Conservation (phyloP, 1,140 invertebrate species). For the Branchinecta lindahli region DNA sequence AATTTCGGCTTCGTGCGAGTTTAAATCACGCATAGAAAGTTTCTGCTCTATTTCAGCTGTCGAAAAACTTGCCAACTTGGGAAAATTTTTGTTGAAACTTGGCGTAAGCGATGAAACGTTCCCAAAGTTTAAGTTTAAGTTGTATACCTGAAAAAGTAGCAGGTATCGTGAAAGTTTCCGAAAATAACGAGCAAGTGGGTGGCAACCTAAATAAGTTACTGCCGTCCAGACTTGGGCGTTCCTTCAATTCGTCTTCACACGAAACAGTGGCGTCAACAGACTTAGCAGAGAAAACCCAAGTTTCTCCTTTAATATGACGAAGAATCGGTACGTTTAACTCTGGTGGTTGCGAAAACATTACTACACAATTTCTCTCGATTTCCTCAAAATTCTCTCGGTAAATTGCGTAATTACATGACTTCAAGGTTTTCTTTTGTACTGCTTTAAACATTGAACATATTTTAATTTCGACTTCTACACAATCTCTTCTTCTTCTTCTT, state of each 20-base stretch:
- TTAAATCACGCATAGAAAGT: background rate
- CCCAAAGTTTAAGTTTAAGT: background rate
- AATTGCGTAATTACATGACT: background rate
- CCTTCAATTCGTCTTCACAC: background rate
- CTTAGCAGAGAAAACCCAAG: background rate
- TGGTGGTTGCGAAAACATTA: constrained; percentile 3
- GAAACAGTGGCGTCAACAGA: background rate
- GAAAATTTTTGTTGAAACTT: background rate
- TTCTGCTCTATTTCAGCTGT: background rate
- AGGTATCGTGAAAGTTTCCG: background rate
- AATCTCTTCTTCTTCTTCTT: too few relatives aligned
- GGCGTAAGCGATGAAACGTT: background rate
- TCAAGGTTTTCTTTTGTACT: background rate
- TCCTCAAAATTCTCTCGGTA: background rate
- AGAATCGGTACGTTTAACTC: background rate
- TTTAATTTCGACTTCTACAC: background rate
- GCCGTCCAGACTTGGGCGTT: background rate
- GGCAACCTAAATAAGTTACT: background rate
- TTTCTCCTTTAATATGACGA: background rate
- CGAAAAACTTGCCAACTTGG: background rate
- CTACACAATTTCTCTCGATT: background rate
- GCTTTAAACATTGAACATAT: background rate
- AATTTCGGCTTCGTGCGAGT: background rate
- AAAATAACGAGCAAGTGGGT: background rate
- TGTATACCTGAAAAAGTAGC: background rate